These are phyloP conservation scores for Gobius niger DNA, from an alignment of 2,113 vertebrate species.

Conservation along the genomic window DNA sequence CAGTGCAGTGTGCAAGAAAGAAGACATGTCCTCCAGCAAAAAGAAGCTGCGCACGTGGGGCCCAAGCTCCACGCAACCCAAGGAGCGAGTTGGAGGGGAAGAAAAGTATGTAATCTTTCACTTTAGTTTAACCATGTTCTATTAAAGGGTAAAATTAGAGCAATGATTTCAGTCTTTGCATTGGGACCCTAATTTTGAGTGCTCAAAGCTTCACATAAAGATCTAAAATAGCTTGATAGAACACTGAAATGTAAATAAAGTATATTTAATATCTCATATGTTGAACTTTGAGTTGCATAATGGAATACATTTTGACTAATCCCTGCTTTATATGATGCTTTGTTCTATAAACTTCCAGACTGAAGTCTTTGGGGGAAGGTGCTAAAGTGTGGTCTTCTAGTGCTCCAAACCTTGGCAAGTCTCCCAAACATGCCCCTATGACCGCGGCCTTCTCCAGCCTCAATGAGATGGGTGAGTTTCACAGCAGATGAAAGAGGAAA, in stretches of 20 bases:
- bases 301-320: not conserved
- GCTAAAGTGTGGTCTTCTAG: slow-evolving; percentile 90
- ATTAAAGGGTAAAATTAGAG: not conserved
- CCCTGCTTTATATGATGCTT: not conserved
- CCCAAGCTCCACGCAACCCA: slow-evolving; percentile 88
- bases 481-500: not conserved
- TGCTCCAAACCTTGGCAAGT: slow-evolving; percentile 89
- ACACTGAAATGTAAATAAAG: no score
- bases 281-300: not conserved
- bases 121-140: not conserved
- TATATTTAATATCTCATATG: no score
- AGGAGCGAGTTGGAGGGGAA: slow-evolving; percentile 83
- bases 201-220: no score
- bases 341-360: slow-evolving; percentile 60
- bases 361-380: slow-evolving; percentile 86
- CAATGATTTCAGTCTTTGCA: no score
- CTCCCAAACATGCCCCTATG: slow-evolving; percentile 86
- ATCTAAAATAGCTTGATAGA: no score
- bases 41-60: slow-evolving; percentile 94
- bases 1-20: slow-evolving; percentile 81
- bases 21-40: slow-evolving; percentile 81
- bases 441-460: slow-evolving; percentile 86
- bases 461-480: slow-evolving; percentile 87
- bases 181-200: no score
- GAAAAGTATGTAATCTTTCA: slow-evolving; percentile 75